phyloP scores from a whole-genome alignment of 2,888 invertebrate species.

The Pandemis heparana region DNA sequence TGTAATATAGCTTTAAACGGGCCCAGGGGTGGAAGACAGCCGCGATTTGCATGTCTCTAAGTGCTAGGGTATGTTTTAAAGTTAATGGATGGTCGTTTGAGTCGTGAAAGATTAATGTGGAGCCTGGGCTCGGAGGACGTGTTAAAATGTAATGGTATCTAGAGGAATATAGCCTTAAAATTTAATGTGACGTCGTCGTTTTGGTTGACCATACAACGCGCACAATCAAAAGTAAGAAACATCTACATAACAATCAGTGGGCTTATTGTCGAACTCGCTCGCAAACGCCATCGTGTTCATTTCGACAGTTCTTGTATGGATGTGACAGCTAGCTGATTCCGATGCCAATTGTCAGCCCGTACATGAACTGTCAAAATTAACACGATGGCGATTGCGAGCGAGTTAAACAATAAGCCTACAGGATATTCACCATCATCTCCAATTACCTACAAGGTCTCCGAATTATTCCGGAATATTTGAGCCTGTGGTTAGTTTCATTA shows the following conservation, averaged over 20 bases:
- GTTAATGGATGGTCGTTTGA: slow-evolving; percentile 21
- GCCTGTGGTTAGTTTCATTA: too few relatives aligned
- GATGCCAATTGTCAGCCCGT: too few relatives aligned
- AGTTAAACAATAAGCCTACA: too few relatives aligned
- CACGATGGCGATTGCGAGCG: too few relatives aligned
- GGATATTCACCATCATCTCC: too few relatives aligned
- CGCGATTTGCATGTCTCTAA: slow-evolving; percentile 21
- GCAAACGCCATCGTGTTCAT: too few relatives aligned
- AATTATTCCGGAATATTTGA: too few relatives aligned
- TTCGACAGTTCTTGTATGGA: too few relatives aligned
- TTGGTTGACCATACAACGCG: background rate
- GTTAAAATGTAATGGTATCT: background rate
- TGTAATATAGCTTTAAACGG: slow-evolving; percentile 9
- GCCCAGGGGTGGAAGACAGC: slow-evolving; percentile 16
- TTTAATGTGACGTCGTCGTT: background rate
- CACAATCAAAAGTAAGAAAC: background rate
- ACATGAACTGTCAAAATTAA: too few relatives aligned
- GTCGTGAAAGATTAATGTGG: slow-evolving; percentile 24
- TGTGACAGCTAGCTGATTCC: too few relatives aligned
- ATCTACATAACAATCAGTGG: background rate
- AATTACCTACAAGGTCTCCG: too few relatives aligned
- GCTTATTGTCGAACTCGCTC: too few relatives aligned
- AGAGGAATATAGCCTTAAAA: background rate
- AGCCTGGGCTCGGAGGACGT: slow-evolving; percentile 1
- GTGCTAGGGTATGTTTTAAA: slow-evolving; percentile 14